Conservation (phyloP, 2,797 vertebrate species). For the Schizopygopsis malacanthus region DNA sequence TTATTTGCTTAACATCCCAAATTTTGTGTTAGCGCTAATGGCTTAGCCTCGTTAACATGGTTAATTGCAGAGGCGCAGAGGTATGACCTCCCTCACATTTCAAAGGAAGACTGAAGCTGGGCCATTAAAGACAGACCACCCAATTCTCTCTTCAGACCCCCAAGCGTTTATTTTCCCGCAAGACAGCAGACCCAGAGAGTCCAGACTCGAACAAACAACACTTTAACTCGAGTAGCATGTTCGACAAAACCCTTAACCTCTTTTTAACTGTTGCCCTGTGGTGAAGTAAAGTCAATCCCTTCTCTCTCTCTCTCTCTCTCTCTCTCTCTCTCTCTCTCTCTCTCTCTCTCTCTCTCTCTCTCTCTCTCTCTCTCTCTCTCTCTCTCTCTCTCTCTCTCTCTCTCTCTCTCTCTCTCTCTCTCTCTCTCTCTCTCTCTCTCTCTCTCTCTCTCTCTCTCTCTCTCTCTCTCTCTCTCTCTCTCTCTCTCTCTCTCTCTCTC, state of each 20-base stretch:
- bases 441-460: background rate
- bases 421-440: background rate
- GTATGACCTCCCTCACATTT: slow-evolving; percentile 60
- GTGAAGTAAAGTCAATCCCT: slow-evolving; percentile 9
- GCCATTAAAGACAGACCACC: slow-evolving; percentile 57
- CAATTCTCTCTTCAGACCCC: slow-evolving; percentile 48
- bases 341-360: background rate
- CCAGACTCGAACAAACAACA: slow-evolving; percentile 37
- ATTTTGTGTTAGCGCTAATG: slow-evolving; percentile 41
- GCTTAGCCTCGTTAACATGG: slow-evolving; percentile 56
- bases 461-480: background rate
- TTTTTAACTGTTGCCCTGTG: slow-evolving; percentile 22
- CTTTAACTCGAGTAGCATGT: slow-evolving; percentile 29
- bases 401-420: too few species aligned
- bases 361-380: background rate
- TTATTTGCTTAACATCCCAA: slow-evolving; percentile 38
- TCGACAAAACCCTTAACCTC: slow-evolving; percentile 22
- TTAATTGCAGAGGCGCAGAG: slow-evolving; percentile 58
- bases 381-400: too few species aligned
- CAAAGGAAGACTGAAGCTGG: slow-evolving; percentile 55
- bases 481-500: background rate
- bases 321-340: background rate
- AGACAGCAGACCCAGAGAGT: slow-evolving; percentile 49
- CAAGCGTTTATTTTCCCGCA: slow-evolving; percentile 44
- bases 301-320: background rate